Conservation (phyloP, 2,113 vertebrate species). For the Tyrannus savana region DNA sequence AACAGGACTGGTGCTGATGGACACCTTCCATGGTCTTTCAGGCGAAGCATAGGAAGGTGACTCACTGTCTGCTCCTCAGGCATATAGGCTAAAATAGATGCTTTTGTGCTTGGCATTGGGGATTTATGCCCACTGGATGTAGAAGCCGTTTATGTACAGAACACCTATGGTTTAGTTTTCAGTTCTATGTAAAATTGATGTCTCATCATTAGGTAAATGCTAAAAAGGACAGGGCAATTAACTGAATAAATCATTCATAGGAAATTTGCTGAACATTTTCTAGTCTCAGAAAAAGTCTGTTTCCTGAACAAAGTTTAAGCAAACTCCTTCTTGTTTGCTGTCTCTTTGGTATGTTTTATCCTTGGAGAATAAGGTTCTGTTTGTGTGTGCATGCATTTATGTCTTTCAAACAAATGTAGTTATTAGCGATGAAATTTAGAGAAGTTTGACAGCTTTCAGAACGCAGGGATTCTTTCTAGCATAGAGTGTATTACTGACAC, state of each 20-base stretch:
- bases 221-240: neutral
- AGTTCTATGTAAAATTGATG: neutral
- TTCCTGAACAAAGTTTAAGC: conserved; percentile 12
- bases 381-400: conserved; percentile 18
- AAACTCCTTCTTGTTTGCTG: conserved; percentile 1
- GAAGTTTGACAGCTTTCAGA: conserved; percentile 54
- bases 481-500: conserved; percentile 54
- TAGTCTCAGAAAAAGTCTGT: neutral
- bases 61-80: neutral
- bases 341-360: neutral
- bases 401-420: conserved; percentile 38
- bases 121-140: neutral
- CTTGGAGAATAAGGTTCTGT: conserved; percentile 23
- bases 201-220: neutral
- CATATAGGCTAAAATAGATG: neutral
- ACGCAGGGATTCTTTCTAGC: conserved; percentile 24
- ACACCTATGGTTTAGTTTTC: neutral
- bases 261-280: neutral
- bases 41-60: neutral
- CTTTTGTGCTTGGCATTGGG: neutral
- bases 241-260: neutral
- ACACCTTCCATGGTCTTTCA: neutral
- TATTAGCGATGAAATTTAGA: conserved; percentile 51
- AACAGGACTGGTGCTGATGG: neutral
- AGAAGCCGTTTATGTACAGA: neutral